phyloP scores from a whole-genome alignment of 2,113 vertebrate genomes.

The Coracopsis vasa region DNA sequence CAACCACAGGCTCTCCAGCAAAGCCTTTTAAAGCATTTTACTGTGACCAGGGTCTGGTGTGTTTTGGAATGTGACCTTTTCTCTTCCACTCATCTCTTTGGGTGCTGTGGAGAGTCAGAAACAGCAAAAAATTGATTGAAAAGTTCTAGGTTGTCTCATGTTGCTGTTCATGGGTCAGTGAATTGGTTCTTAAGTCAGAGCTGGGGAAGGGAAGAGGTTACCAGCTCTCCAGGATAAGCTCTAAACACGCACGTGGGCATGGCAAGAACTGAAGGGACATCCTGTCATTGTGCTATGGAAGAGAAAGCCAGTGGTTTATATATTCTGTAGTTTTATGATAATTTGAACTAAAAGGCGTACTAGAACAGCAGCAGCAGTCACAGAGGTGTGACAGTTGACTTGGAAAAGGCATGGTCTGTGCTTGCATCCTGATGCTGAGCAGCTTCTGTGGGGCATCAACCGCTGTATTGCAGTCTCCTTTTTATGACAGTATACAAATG shows the following conservation, averaged over 20 bases:
- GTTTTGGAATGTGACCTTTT: not conserved
- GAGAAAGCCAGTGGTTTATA: not conserved
- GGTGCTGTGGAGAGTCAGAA: not conserved
- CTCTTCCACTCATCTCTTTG: not conserved
- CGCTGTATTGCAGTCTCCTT: not conserved
- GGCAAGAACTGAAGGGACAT: not conserved
- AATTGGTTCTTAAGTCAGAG: not conserved
- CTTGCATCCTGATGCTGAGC: not conserved
- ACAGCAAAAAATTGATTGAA: not conserved
- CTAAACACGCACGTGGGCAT: accelerated
- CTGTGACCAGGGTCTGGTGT: accelerated
- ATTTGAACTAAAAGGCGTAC: not conserved
- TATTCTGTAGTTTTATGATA: no score
- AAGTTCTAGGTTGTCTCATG: not conserved
- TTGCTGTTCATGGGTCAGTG: not conserved
- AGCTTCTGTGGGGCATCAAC: not conserved
- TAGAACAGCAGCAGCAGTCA: not conserved
- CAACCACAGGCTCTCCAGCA: not conserved
- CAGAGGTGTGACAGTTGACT: not conserved
- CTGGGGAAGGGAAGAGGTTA: not conserved
- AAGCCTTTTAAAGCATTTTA: not conserved
- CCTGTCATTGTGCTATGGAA: accelerated
- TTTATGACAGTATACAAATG: accelerated
- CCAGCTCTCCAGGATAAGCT: not conserved
- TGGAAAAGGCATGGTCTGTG: not conserved